Evolutionary conservation across 37 sponge, comb jelly and placozoan genomes (phyloP).

Genomic region (Eunapius fragilis): DNA sequence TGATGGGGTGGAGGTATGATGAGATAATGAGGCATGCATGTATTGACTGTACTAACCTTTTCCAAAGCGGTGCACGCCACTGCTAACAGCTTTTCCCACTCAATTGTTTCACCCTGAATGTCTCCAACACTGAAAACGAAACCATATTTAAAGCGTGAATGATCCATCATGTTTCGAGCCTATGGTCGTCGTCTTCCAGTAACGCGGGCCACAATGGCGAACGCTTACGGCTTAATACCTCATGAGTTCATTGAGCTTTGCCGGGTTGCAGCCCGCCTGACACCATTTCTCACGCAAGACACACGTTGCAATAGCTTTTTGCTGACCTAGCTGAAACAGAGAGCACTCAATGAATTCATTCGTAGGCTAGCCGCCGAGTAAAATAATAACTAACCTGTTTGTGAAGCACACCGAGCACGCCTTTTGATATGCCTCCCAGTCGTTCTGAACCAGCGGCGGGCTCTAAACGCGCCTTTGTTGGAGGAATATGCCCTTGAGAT

Average conservation of each 20-base stretch:
- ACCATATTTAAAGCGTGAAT: neutral
- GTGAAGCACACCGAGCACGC: slow-evolving; percentile 82
- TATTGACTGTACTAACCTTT: slow-evolving; percentile 58
- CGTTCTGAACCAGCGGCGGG: slow-evolving; percentile 36
- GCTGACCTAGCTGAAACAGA: slow-evolving; percentile 30
- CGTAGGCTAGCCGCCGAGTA: too few species aligned
- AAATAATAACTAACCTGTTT: slow-evolving; percentile 72
- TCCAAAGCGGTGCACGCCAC: slow-evolving; percentile 87
- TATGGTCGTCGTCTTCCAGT: too few species aligned
- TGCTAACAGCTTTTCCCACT: slow-evolving; percentile 86
- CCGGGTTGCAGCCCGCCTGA: slow-evolving; percentile 35
- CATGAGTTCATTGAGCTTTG: slow-evolving; percentile 61
- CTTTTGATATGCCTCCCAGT: slow-evolving; percentile 71
- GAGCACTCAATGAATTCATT: neutral
- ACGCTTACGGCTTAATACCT: too few species aligned
- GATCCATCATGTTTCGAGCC: neutral
- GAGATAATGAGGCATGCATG: too few species aligned
- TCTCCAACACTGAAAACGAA: slow-evolving; percentile 56
- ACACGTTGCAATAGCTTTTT: slow-evolving; percentile 10
- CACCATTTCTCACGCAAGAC: slow-evolving; percentile 64
- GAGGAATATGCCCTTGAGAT: slow-evolving; percentile 68
- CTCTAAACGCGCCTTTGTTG: slow-evolving; percentile 90
- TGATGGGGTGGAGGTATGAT: too few species aligned
- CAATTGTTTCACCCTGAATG: slow-evolving; percentile 68
- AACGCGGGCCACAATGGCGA: too few species aligned